Conservation (phyloP, 2,113 vertebrate genomes). For the Bujurquina vittata region DNA sequence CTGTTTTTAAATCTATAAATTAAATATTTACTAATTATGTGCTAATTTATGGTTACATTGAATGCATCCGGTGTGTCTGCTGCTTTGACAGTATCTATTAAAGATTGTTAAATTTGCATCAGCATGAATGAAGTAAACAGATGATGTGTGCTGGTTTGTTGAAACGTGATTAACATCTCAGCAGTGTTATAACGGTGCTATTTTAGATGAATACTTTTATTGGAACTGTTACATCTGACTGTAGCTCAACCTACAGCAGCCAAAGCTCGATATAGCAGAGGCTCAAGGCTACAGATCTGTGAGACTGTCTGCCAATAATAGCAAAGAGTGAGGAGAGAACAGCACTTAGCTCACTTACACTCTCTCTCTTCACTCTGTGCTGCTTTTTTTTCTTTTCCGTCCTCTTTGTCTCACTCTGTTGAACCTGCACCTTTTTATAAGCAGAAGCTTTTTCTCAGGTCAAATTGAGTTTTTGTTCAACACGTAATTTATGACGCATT, state of each 20-base stretch:
- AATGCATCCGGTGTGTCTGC: background rate
- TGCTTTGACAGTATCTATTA: background rate
- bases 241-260: conserved; percentile 17
- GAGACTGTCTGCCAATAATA: conserved; percentile 47
- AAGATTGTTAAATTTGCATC: background rate
- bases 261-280: conserved; percentile 5
- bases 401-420: conserved; percentile 8
- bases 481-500: conserved; percentile 41
- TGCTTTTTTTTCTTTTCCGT: background rate
- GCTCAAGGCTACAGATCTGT: conserved; percentile 31
- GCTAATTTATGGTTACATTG: background rate
- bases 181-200: background rate
- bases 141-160: background rate
- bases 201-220: background rate
- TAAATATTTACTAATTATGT: too few relatives aligned
- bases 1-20: background rate
- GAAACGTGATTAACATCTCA: background rate
- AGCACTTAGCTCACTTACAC: background rate
- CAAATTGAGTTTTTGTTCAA: conserved; percentile 24
- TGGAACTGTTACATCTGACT: conserved; percentile 7
- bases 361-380: background rate
- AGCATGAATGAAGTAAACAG: background rate
- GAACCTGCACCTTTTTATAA: background rate
- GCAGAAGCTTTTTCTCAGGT: conserved; percentile 21
- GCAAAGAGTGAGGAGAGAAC: conserved; percentile 28